phyloP scores from a whole-genome alignment of 1,140 invertebrate genomes.

The Maniola jurtina region DNA sequence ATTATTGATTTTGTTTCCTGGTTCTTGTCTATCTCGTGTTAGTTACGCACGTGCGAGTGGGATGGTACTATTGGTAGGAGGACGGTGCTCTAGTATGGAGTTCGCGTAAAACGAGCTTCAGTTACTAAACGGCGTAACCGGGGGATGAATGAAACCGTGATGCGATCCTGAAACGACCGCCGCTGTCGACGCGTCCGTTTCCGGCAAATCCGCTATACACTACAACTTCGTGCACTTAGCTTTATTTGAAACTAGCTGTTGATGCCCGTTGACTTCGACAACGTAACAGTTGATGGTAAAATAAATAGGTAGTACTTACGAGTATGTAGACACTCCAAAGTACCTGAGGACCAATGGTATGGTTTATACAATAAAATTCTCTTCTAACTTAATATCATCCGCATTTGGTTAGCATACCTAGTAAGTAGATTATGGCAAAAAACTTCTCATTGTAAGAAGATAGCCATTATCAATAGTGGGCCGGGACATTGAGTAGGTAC shows the following conservation, averaged over 20 bases:
- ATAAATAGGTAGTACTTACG: not conserved
- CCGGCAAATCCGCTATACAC: constrained; percentile 64
- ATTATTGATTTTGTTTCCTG: constrained; percentile 72
- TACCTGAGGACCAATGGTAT: too few relatives aligned
- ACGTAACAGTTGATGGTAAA: not conserved
- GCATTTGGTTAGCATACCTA: too few relatives aligned
- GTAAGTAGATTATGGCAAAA: too few relatives aligned
- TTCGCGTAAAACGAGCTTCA: constrained; percentile 59
- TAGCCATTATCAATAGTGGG: too few relatives aligned
- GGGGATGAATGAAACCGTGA: constrained; percentile 74
- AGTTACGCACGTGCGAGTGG: constrained; percentile 40
- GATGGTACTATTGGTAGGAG: constrained; percentile 54
- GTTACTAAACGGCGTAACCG: constrained; percentile 57
- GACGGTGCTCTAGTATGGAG: constrained; percentile 63
- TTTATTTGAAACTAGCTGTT: constrained; percentile 62
- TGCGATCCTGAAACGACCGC: constrained; percentile 62
- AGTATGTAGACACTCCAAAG: too few relatives aligned
- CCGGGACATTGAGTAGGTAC: too few relatives aligned
- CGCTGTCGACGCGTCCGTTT: constrained; percentile 69
- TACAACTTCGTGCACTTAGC: constrained; percentile 71
- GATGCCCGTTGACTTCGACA: not conserved
- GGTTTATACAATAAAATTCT: too few relatives aligned
- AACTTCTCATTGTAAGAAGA: too few relatives aligned
- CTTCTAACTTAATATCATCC: too few relatives aligned
- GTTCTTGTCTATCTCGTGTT: constrained; percentile 49